These are phyloP conservation scores for Varanus salvator DNA, from an alignment of 2,113 vertebrate species.

Conservation along the genomic window DNA sequence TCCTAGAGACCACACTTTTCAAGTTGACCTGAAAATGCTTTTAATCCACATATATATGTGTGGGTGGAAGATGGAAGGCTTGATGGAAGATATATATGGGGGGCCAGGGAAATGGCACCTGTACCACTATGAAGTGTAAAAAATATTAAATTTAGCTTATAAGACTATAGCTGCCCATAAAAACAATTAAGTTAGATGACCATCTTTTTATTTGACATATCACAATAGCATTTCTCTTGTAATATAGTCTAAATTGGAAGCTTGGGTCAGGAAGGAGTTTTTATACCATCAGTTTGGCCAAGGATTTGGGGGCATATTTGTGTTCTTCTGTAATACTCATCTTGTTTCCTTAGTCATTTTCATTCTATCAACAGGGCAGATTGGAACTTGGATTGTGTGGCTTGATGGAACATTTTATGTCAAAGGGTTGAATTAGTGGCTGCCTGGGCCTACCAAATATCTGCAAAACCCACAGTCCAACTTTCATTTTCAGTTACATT, in stretches of 20 bases:
- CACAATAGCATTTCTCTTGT: neutral
- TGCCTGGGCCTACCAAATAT: neutral
- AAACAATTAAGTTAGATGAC: neutral
- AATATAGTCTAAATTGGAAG: neutral
- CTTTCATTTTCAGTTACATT: neutral
- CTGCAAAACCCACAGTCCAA: neutral
- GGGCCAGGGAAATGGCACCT: too few relatives aligned
- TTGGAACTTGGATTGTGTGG: neutral
- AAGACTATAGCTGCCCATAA: neutral
- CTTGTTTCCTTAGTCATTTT: neutral
- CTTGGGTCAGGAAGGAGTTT: neutral
- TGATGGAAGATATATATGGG: too few relatives aligned
- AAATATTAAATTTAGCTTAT: neutral
- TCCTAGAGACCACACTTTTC: too few relatives aligned
- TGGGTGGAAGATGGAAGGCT: too few relatives aligned
- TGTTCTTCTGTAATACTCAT: neutral
- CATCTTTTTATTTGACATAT: neutral
- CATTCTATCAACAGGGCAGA: neutral
- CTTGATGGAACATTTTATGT: neutral
- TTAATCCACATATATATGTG: too few relatives aligned
- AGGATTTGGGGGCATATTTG: neutral
- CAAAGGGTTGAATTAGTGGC: neutral
- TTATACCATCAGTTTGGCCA: neutral
- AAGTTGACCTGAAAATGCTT: too few relatives aligned
- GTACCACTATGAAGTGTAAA: too few relatives aligned